phyloP scores from a whole-genome alignment of 2,888 invertebrate genomes.

The Leistus spinibarbis region DNA sequence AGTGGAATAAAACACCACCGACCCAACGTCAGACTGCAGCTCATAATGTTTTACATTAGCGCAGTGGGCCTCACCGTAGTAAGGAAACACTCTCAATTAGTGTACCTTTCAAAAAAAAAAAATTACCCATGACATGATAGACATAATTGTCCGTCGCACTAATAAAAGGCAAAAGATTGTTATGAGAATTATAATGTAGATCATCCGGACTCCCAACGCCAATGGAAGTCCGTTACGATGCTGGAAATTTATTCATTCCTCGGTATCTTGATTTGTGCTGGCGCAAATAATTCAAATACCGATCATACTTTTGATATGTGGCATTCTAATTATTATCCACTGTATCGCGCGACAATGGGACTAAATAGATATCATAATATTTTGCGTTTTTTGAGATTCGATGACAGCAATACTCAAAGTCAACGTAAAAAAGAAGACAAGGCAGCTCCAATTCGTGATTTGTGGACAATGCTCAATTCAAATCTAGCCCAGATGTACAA shows the following conservation, averaged over 20 bases:
- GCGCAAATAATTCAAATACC: constrained; percentile 43
- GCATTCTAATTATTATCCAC: constrained; percentile 40
- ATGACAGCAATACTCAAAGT: constrained; percentile 46
- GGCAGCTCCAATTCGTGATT: constrained; percentile 45
- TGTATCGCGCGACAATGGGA: constrained; percentile 42
- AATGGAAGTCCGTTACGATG: constrained; percentile 36
- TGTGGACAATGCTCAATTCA: constrained; percentile 43
- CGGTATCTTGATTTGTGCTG: constrained; percentile 42
- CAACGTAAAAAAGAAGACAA: constrained; percentile 45
- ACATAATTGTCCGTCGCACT: too few relatives aligned
- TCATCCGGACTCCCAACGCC: too few relatives aligned
- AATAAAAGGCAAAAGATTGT: too few relatives aligned
- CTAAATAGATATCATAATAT: constrained; percentile 42
- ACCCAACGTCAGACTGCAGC: too few relatives aligned
- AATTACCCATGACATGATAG: too few relatives aligned
- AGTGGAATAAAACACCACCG: too few relatives aligned
- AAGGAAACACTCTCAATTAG: too few relatives aligned
- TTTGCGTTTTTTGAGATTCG: constrained; percentile 47
- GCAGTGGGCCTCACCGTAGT: too few relatives aligned
- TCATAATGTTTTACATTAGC: too few relatives aligned
- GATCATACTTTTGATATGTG: constrained; percentile 43
- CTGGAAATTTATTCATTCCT: constrained; percentile 42
- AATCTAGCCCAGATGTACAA: constrained; percentile 42
- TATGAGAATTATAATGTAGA: too few relatives aligned
- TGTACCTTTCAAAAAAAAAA: too few relatives aligned